Evolutionary conservation across 2,888 invertebrate genomes (phyloP), one percentile per base, ranked within the genome.

Genomic region (Luperina nickerlii): DNA sequence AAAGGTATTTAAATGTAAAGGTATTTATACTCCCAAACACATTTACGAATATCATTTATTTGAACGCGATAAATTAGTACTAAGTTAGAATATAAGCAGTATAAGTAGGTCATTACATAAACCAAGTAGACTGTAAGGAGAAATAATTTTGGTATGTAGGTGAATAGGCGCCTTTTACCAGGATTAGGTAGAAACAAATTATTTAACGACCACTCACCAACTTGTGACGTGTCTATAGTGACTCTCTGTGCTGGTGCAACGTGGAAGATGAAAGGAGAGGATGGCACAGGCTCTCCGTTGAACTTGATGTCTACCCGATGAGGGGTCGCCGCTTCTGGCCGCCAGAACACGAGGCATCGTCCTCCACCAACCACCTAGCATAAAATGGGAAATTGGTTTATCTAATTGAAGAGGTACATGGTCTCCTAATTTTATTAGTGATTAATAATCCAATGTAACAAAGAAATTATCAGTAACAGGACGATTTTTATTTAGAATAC

Each of bases 261-360:
- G 87, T 98, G 98, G 92, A 99, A 99, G 66, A 99, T 98, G 90
- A 99, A 99, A 13, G 99, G 99, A 91, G 99, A 99, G 85, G 98
- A 98, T 82, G 98, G 98, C 51, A 99, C 99, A 45, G 99, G 98
- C 95, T 99, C 99, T 72, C 99, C 99, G 94, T 99, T 99, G 95
- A 99, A 99, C 96, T 99, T 99, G 81, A 99, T 99, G 95, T 99
- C 99, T 88, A 99, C 99, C 91, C 98, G 97, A 95, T 99, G 99
- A 48, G 99, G 98, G 90, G 99, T 99, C 4, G 99, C 98, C 88
- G 98, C 97, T 95, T 99, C 99, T 65, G 99, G 99, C 38, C 99
- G 99, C 97, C 99, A 99, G 85, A 98, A 99, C 57, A 99, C 99
- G 71, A 99, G 97, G 92, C 99, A 99, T 87, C 99, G 98, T 73